Evolutionary conservation across 2,888 invertebrate species (phyloP).

Genomic region (Penaeus monodon): DNA sequence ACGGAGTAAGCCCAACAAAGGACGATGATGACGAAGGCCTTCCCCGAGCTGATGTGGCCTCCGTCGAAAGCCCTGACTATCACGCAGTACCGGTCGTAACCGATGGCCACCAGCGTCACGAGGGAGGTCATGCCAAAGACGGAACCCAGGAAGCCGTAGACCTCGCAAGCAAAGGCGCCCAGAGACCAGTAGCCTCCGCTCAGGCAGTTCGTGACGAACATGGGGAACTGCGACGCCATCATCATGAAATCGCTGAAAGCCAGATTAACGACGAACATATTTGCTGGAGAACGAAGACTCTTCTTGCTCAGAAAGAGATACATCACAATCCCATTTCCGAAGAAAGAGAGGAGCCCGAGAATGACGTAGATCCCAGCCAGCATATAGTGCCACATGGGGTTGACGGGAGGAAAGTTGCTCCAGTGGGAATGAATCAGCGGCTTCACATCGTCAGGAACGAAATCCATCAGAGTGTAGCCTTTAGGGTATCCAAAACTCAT

Average conservation of each 20-base stretch:
- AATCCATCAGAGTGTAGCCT: slow-evolving; percentile 68
- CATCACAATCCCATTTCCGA: slow-evolving; percentile 66
- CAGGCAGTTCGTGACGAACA: slow-evolving; percentile 80
- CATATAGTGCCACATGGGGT: slow-evolving; percentile 67
- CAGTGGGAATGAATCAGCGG: slow-evolving; percentile 67
- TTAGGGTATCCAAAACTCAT: slow-evolving; percentile 34
- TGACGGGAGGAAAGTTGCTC: slow-evolving; percentile 68
- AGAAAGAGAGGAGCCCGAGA: slow-evolving; percentile 65
- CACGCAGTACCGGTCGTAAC: slow-evolving; percentile 70
- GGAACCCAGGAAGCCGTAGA: slow-evolving; percentile 70
- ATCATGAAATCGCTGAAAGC: slow-evolving; percentile 92
- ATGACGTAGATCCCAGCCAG: slow-evolving; percentile 66
- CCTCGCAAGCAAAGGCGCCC: slow-evolving; percentile 68
- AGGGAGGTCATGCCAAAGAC: slow-evolving; percentile 71
- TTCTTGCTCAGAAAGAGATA: slow-evolving; percentile 66
- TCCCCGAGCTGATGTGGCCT: slow-evolving; percentile 68
- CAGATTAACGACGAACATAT: slow-evolving; percentile 89
- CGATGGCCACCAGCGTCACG: slow-evolving; percentile 70
- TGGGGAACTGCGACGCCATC: slow-evolving; percentile 86
- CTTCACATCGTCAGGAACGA: slow-evolving; percentile 66
- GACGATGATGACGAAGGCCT: slow-evolving; percentile 68
- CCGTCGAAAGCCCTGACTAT: slow-evolving; percentile 70
- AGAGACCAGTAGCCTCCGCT: slow-evolving; percentile 67
- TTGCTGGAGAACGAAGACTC: slow-evolving; percentile 77
- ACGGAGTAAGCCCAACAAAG: slow-evolving; percentile 70